phyloP scores from a whole-genome alignment of 2,113 vertebrate genomes.

The Centropus bengalensis region DNA sequence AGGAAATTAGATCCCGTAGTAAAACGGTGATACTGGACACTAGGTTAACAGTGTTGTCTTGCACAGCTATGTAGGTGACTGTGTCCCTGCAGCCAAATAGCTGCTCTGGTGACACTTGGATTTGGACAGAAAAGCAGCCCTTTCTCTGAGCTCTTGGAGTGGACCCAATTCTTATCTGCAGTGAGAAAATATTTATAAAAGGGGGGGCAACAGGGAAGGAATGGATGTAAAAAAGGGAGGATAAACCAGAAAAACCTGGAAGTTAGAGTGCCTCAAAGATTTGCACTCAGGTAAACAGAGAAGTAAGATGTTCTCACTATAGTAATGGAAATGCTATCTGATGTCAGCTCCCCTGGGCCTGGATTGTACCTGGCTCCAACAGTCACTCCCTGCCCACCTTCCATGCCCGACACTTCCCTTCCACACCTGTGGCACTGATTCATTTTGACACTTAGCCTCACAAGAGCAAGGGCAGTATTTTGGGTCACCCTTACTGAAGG shows the following conservation, averaged over 20 bases:
- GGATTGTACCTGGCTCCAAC: background rate
- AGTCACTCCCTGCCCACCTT: background rate
- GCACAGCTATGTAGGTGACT: constrained; percentile 12
- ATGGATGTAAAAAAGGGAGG: background rate
- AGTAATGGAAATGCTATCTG: background rate
- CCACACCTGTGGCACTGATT: background rate
- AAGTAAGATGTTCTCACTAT: background rate
- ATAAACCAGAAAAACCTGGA: background rate
- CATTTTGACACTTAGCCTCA: background rate
- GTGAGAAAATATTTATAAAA: background rate
- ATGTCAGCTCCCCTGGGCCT: background rate
- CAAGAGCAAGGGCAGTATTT: background rate
- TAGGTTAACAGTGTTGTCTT: background rate
- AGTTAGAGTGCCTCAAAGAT: background rate
- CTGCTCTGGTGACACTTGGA: background rate
- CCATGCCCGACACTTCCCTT: background rate
- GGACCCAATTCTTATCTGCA: background rate
- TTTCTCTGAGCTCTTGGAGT: background rate
- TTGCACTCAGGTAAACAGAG: background rate
- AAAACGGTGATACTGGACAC: constrained; percentile 4
- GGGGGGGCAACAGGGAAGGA: background rate
- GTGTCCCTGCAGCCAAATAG: background rate
- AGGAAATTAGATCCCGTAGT: background rate
- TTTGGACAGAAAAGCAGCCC: background rate
- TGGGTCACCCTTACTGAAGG: background rate